These are phyloP conservation scores for Pristis pectinata DNA, from an alignment of 2,797 vertebrate species.

Conservation along the genomic window DNA sequence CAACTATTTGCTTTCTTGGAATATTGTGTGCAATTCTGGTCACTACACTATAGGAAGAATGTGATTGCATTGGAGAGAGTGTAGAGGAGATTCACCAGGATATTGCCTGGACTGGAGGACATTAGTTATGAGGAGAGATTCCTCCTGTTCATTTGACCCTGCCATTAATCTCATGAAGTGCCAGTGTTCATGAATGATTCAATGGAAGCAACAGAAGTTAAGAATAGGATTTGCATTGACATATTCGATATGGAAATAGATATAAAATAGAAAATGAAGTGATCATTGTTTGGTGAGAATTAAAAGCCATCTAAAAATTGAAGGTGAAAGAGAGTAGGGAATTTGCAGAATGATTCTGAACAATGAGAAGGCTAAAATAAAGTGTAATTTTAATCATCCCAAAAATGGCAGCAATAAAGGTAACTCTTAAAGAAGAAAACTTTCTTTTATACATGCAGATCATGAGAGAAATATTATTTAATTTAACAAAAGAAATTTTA, in stretches of 20 bases:
- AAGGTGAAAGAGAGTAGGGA: background rate
- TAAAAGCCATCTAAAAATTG: background rate
- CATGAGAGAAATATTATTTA: background rate
- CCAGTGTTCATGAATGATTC: background rate
- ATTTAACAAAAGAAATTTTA: background rate
- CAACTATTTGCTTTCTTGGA: no score
- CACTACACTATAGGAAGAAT: no score
- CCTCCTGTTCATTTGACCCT: background rate
- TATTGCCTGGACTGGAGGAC: no score
- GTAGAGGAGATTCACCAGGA: no score
- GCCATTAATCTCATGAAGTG: background rate
- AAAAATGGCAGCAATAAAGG: background rate
- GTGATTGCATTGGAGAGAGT: no score
- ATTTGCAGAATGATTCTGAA: background rate
- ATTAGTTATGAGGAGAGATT: no score
- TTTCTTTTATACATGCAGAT: background rate
- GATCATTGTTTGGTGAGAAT: background rate
- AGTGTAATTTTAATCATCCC: background rate
- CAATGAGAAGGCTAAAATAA: background rate
- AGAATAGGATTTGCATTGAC: background rate
- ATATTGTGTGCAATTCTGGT: no score
- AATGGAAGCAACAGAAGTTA: background rate
- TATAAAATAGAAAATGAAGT: background rate
- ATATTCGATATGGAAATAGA: background rate
- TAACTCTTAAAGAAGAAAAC: background rate